Evolutionary conservation across 2,113 vertebrate species (phyloP).

Genomic region (Malurus elegans): DNA sequence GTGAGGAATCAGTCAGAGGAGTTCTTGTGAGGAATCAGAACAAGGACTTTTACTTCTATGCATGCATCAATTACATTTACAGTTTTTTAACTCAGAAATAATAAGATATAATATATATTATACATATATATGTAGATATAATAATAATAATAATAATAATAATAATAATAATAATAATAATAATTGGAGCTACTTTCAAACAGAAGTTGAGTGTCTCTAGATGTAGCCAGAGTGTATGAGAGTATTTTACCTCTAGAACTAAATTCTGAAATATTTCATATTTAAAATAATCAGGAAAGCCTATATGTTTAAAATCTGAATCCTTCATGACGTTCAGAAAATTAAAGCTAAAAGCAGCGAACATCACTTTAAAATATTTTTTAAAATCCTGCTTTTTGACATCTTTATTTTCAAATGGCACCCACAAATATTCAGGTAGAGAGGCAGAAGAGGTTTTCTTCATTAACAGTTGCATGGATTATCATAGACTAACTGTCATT

Average conservation of each 20-base stretch:
- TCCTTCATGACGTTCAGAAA: conserved; percentile 19
- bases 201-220: background rate
- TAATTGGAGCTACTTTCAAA: background rate
- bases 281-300: background rate
- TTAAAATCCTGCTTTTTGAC: conserved; percentile 16
- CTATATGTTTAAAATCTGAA: background rate
- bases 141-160: too few relatives aligned
- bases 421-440: conserved; percentile 60
- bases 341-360: conserved; percentile 50
- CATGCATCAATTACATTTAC: background rate
- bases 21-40: background rate
- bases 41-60: background rate
- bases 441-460: conserved; percentile 44
- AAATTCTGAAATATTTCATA: background rate
- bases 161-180: too few relatives aligned
- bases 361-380: background rate
- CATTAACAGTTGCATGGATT: conserved; percentile 61
- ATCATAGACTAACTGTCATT: conserved; percentile 59
- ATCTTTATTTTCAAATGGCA: conserved; percentile 45
- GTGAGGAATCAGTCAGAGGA: background rate
- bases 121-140: too few relatives aligned
- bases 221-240: background rate
- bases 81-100: conserved; percentile 15
- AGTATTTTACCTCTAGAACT: background rate
- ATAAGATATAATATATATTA: background rate